Conservation (phyloP, 2,888 invertebrate genomes). For the Clistopyga incitator region DNA sequence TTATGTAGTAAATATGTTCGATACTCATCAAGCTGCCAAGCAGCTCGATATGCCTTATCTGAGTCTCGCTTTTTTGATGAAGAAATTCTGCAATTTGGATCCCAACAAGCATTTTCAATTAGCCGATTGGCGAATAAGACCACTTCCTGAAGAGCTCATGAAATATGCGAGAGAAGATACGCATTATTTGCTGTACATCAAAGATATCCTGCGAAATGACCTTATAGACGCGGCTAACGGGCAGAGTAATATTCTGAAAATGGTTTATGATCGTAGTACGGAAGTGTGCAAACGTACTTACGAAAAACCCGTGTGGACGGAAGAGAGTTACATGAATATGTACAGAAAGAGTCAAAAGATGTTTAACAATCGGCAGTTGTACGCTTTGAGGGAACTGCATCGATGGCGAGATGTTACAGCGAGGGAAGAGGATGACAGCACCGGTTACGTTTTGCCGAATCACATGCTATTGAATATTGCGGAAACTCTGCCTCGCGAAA, state of each 20-base stretch:
- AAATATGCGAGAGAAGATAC: conserved; percentile 97
- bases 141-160: conserved; percentile 92
- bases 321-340: conserved; percentile 90
- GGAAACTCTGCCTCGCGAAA: conserved; percentile 94
- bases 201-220: conserved; percentile 91
- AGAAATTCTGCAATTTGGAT: conserved; percentile 91
- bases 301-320: conserved; percentile 89
- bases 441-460: conserved; percentile 96
- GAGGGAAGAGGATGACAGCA: conserved; percentile 95
- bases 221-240: conserved; percentile 89
- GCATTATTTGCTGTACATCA: conserved; percentile 96
- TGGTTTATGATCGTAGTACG: conserved; percentile 91
- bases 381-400: conserved; percentile 92
- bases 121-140: conserved; percentile 88
- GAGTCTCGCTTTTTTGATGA: conserved; percentile 92
- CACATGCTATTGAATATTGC: conserved; percentile 97
- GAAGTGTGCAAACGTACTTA: conserved; percentile 92
- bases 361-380: conserved; percentile 94
- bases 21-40: conserved; percentile 95
- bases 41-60: conserved; percentile 89
- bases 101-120: conserved; percentile 96
- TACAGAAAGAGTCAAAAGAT: conserved; percentile 91
- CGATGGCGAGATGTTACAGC: conserved; percentile 95
- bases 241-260: conserved; percentile 87
- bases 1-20: conserved; percentile 98